Evolutionary conservation across 1,140 invertebrate genomes (phyloP).

Genomic region (Latrodectus geometricus): DNA sequence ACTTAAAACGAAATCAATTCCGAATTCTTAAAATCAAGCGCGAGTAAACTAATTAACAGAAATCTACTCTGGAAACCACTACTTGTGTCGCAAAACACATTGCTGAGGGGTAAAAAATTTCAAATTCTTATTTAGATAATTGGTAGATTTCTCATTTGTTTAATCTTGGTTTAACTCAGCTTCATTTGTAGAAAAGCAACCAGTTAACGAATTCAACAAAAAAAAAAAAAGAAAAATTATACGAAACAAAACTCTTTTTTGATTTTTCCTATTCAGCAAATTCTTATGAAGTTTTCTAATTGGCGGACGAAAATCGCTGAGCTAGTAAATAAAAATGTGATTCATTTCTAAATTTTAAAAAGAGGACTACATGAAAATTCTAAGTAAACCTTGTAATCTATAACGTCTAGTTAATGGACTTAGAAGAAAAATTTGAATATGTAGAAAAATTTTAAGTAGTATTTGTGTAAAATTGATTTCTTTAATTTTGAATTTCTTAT

Average conservation of each 20-base stretch:
- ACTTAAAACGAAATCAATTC: conserved; percentile 59
- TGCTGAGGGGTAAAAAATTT: background rate
- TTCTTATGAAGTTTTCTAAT: background rate
- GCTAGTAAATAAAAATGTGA: background rate
- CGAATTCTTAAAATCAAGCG: background rate
- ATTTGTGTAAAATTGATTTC: too few relatives aligned
- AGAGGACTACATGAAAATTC: too few relatives aligned
- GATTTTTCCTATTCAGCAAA: background rate
- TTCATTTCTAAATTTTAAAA: too few relatives aligned
- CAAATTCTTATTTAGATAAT: conserved; percentile 4
- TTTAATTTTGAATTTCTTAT: too few relatives aligned
- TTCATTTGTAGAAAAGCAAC: background rate
- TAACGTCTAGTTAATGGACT: too few relatives aligned
- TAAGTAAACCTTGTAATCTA: too few relatives aligned
- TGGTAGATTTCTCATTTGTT: conserved; percentile 7
- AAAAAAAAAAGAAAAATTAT: background rate
- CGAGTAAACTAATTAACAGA: conserved; percentile 27
- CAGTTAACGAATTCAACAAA: background rate
- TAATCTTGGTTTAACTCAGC: background rate
- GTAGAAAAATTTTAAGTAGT: too few relatives aligned
- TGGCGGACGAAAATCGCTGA: background rate
- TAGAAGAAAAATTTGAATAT: too few relatives aligned
- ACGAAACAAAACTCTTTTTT: background rate
- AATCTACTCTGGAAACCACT: conserved; percentile 17
- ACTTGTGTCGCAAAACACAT: background rate